Evolutionary conservation across 2,888 invertebrate genomes (phyloP).

Genomic region (Acrobasis suavella): DNA sequence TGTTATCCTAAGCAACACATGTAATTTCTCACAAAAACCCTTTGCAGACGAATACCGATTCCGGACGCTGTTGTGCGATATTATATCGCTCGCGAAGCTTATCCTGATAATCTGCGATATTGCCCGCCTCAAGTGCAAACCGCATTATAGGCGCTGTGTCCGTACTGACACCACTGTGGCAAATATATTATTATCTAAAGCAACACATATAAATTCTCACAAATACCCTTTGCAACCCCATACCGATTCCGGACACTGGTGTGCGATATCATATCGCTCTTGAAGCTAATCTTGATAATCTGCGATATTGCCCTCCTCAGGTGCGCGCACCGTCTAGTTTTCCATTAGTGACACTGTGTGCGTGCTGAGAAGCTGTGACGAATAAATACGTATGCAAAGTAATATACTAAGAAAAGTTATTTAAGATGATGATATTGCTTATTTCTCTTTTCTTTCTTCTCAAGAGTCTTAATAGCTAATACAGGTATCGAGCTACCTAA

Average conservation of each 20-base stretch:
- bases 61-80: not conserved
- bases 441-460: too few species aligned
- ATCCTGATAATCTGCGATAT: constrained; percentile 37
- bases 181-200: too few species aligned
- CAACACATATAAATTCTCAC: not conserved
- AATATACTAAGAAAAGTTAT: too few species aligned
- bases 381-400: not conserved
- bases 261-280: constrained; percentile 19
- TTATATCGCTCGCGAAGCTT: not conserved
- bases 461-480: too few species aligned
- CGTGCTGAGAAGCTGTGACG: not conserved
- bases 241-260: not conserved
- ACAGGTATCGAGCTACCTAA: too few species aligned
- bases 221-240: too few species aligned
- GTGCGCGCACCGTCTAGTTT: constrained; percentile 26
- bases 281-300: constrained; percentile 35
- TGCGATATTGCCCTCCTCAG: constrained; percentile 34
- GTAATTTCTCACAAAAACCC: not conserved
- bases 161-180: too few species aligned
- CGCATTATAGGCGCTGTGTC: too few species aligned
- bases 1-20: too few species aligned
- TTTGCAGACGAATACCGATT: not conserved
- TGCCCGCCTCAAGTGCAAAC: constrained; percentile 33
- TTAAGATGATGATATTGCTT: too few species aligned
- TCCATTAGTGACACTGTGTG: constrained; percentile 10